Conservation (phyloP, 2,888 invertebrate genomes). For the Danaus chrysippus region DNA sequence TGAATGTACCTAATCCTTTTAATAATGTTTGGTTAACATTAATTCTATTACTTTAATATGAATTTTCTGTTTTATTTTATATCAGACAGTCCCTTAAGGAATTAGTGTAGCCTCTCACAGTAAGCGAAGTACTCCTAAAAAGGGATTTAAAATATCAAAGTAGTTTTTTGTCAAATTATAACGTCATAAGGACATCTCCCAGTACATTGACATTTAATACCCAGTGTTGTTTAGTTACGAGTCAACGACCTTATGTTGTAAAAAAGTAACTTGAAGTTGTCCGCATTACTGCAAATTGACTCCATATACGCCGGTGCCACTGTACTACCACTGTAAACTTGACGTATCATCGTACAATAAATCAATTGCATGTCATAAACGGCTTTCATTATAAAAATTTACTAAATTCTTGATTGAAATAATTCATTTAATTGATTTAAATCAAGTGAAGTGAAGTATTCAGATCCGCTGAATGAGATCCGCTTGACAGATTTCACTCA, state of each 20-base stretch:
- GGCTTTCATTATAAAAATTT: constrained; percentile 11
- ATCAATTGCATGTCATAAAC: constrained; percentile 15
- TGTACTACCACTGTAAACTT: constrained; percentile 8
- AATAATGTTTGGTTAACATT: too few species aligned
- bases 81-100: too few species aligned
- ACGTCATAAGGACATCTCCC: constrained; percentile 38
- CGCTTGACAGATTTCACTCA: neutral
- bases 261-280: constrained; percentile 69
- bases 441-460: constrained; percentile 1
- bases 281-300: constrained; percentile 69
- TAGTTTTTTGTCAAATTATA: constrained; percentile 15
- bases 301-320: constrained; percentile 57
- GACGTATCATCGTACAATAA: constrained; percentile 18
- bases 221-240: constrained; percentile 56
- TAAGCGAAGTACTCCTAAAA: too few species aligned
- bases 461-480: neutral
- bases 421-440: constrained; percentile 20
- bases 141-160: too few species aligned
- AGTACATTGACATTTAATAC: constrained; percentile 54
- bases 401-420: constrained; percentile 6
- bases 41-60: too few species aligned
- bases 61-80: too few species aligned
- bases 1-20: too few species aligned
- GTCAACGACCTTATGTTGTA: constrained; percentile 64
- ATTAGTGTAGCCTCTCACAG: too few species aligned